Evolutionary conservation across 2,797 vertebrate species (phyloP).

Genomic region (Lepus oiostolus): DNA sequence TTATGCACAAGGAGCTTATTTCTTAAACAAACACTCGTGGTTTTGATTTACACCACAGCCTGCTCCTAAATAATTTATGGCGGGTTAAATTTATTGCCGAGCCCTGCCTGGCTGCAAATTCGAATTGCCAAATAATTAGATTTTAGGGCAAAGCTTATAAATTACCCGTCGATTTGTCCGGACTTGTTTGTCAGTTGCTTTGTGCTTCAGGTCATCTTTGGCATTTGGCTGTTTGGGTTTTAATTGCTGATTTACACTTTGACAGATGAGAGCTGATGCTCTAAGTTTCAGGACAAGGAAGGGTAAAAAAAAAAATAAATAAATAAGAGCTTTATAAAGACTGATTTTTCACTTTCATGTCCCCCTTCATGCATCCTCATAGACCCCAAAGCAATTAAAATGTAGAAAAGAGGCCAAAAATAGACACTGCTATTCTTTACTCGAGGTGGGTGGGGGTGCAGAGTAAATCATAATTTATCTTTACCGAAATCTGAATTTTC

Average conservation of each 20-base stretch:
- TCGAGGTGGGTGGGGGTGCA: background rate
- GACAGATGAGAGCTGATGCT: slow-evolving; percentile 99
- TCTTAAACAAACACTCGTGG: slow-evolving; percentile 93
- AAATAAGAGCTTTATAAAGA: slow-evolving; percentile 86
- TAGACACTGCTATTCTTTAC: slow-evolving; percentile 84
- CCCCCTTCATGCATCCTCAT: slow-evolving; percentile 63
- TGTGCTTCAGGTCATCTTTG: slow-evolving; percentile 98
- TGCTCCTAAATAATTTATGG: slow-evolving; percentile 99
- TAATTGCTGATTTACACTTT: slow-evolving; percentile 99
- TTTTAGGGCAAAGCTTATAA: slow-evolving; percentile 99
- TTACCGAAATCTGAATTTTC: slow-evolving; percentile 67
- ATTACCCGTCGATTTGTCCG: slow-evolving; percentile 99
- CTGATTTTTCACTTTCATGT: slow-evolving; percentile 86
- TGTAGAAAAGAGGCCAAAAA: slow-evolving; percentile 80
- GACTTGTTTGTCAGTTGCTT: slow-evolving; percentile 98
- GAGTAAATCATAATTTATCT: slow-evolving; percentile 72
- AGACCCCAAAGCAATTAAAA: slow-evolving; percentile 88
- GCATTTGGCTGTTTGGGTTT: slow-evolving; percentile 99
- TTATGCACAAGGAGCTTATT: slow-evolving; percentile 92
- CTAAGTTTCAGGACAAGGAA: slow-evolving; percentile 89
- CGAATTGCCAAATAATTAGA: slow-evolving; percentile 99
- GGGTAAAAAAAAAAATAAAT: slow-evolving; percentile 84
- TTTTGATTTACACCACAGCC: slow-evolving; percentile 94
- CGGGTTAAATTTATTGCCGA: slow-evolving; percentile 97
- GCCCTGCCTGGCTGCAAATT: slow-evolving; percentile 96